These are phyloP conservation scores for Taeniopygia guttata DNA, from an alignment of 2,797 vertebrate genomes.

Conservation along the genomic window DNA sequence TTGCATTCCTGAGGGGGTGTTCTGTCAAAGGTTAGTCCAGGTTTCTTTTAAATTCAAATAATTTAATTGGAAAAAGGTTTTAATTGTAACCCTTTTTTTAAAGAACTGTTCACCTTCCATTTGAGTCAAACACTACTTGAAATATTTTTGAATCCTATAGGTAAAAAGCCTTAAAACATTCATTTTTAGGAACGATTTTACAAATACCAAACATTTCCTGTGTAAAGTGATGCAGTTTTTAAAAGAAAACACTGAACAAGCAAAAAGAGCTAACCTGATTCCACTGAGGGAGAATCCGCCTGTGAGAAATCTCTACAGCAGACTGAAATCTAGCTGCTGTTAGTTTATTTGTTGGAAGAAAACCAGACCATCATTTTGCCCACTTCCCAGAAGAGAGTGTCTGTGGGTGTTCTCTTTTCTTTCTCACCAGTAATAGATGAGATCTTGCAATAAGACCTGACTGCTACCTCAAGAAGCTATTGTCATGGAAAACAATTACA, in stretches of 20 bases:
- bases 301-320: slow-evolving; percentile 43
- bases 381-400: slow-evolving; percentile 38
- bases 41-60: not conserved
- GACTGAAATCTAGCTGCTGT: slow-evolving; percentile 29
- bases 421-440: slow-evolving; percentile 32
- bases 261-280: slow-evolving; percentile 29
- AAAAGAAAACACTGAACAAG: slow-evolving; percentile 16
- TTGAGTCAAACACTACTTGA: not conserved
- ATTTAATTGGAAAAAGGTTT: not conserved
- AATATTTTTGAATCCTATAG: not conserved
- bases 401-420: slow-evolving; percentile 53
- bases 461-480: slow-evolving; percentile 37
- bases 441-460: slow-evolving; percentile 34
- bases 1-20: not conserved
- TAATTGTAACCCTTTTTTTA: not conserved
- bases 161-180: not conserved
- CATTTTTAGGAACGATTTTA: not conserved
- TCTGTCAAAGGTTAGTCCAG: not conserved
- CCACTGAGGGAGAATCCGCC: not conserved
- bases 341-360: slow-evolving; percentile 50
- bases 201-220: not conserved
- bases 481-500: slow-evolving; percentile 18
- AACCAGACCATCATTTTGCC: slow-evolving; percentile 41
- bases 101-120: not conserved
- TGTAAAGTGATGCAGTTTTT: not conserved